Percentiles rank a stretch among this genome's conserved stretches.
Conservation (phyloP, 2,888 invertebrate genomes). For the Drosophila sordidula region DNA sequence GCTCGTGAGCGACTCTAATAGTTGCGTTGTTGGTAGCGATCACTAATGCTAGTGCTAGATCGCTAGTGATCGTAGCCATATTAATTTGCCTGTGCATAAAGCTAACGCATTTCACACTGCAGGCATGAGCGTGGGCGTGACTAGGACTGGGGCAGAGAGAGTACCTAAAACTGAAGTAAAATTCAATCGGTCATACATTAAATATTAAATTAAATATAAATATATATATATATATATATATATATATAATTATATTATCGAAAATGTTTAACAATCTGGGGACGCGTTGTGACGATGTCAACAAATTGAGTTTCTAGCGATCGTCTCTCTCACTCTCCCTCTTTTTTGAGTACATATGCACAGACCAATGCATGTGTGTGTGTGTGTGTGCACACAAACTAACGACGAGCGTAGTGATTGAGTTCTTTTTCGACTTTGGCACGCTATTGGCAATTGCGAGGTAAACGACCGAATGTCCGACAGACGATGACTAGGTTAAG, state of each 20-base stretch:
- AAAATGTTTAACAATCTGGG: background rate
- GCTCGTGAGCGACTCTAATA: background rate
- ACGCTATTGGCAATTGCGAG: conserved; percentile 54
- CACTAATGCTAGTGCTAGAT: no score
- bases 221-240: background rate
- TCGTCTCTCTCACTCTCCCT: background rate
- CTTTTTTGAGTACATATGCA: background rate
- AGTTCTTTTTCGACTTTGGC: conserved; percentile 64
- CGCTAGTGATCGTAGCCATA: background rate
- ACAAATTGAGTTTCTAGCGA: conserved; percentile 7
- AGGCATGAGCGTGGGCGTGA: background rate
- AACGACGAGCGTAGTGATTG: conserved; percentile 39
- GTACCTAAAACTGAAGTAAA: background rate
- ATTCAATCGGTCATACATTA: background rate
- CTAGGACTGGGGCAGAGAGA: background rate
- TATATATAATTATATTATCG: no score
- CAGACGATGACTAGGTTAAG: conserved; percentile 85
- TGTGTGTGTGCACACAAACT: conserved; percentile 18
- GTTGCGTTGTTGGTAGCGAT: no score
- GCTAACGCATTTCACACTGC: background rate
- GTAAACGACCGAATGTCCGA: conserved; percentile 86
- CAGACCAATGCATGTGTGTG: background rate
- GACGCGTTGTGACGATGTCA: background rate
- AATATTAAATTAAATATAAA: background rate
- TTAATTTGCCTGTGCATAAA: background rate